Conservation (phyloP, 2,888 invertebrate species). For the Ptilodon capucinus region DNA sequence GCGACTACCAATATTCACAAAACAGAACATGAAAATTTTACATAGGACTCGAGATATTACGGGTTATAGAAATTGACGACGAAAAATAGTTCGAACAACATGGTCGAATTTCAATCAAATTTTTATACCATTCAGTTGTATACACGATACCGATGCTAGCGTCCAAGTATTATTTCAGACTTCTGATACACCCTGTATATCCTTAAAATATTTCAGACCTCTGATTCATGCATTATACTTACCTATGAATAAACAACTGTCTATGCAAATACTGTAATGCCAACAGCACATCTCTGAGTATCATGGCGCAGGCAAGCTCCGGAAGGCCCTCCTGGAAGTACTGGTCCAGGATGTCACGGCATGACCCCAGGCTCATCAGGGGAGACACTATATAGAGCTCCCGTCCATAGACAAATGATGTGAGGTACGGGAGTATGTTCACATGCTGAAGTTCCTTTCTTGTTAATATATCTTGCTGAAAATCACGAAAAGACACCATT, state of each 20-base stretch:
- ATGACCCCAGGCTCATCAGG: constrained; percentile 92
- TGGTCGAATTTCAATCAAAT: no score
- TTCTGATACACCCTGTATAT: no score
- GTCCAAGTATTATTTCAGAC: no score
- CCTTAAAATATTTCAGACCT: no score
- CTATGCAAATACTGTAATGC: constrained; percentile 93
- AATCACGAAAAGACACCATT: neutral
- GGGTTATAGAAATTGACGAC: no score
- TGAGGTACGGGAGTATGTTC: constrained; percentile 89
- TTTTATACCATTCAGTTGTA: no score
- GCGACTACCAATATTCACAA: no score
- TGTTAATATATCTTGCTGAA: constrained; percentile 90
- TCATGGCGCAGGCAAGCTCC: constrained; percentile 90
- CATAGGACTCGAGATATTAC: no score
- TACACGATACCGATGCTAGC: no score
- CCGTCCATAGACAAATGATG: constrained; percentile 89
- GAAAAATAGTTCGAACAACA: no score
- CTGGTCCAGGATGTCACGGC: constrained; percentile 88
- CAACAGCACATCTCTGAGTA: constrained; percentile 89
- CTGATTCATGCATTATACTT: constrained; percentile 18
- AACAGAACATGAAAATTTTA: no score
- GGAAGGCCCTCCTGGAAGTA: constrained; percentile 91
- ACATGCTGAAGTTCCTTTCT: constrained; percentile 90
- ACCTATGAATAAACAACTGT: constrained; percentile 93
- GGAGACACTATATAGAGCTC: constrained; percentile 92